Evolutionary conservation across 2,113 vertebrate species (phyloP).

Genomic region (Ceyx cyanopectus): DNA sequence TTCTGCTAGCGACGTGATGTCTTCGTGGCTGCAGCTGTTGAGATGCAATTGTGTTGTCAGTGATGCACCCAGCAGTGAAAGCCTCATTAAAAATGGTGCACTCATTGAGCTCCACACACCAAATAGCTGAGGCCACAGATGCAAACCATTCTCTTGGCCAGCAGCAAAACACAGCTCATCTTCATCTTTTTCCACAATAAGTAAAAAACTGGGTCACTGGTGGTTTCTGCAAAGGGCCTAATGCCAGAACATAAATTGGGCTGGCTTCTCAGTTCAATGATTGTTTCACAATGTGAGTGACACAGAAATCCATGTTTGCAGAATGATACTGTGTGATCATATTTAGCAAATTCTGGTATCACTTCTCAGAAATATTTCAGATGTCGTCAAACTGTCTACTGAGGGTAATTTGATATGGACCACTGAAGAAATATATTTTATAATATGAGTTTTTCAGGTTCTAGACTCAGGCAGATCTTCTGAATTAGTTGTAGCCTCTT

Average conservation of each 20-base stretch:
- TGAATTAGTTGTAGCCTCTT: neutral
- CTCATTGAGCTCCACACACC: neutral
- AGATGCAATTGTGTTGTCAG: conserved; percentile 20
- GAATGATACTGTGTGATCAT: neutral
- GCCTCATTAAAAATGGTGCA: conserved; percentile 47
- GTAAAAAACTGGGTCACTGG: neutral
- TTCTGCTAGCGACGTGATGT: conserved; percentile 30
- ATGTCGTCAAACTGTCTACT: neutral
- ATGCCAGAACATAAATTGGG: conserved; percentile 7
- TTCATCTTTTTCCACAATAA: neutral
- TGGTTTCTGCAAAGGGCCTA: neutral
- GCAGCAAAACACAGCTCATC: conserved; percentile 15
- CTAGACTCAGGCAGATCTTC: neutral
- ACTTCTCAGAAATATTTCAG: neutral
- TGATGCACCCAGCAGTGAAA: conserved; percentile 27
- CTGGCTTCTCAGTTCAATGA: neutral
- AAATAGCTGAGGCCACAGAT: neutral
- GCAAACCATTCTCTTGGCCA: neutral
- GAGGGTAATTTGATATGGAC: neutral
- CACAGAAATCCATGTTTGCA: conserved; percentile 20
- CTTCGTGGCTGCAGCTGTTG: conserved; percentile 59
- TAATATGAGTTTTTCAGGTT: neutral
- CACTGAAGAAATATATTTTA: neutral
- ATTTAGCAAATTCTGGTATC: neutral
- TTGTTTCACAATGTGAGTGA: conserved; percentile 35